phyloP scores from a whole-genome alignment of 2,888 invertebrate species.

The Cerastoderma edule region DNA sequence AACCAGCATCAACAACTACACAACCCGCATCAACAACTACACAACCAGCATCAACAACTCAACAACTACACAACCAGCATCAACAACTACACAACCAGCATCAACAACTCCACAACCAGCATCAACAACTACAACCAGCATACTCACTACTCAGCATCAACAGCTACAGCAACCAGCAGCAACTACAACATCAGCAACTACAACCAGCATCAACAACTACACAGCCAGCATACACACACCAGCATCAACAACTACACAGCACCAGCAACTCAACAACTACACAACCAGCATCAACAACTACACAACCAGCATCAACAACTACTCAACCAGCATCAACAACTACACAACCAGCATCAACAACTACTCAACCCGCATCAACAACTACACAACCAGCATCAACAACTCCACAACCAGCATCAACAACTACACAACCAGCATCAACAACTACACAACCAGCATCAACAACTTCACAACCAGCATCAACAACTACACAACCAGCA shows the following conservation, averaged over 20 bases:
- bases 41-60: not conserved
- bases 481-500: not conserved
- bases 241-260: not conserved
- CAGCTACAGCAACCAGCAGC: not conserved
- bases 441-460: conserved; percentile 1
- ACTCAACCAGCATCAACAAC: not conserved
- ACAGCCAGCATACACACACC: not conserved
- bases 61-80: not conserved
- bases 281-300: not conserved
- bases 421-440: not conserved
- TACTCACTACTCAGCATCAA: not conserved
- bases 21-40: not conserved
- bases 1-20: not conserved
- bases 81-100: not conserved
- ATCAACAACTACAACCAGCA: not conserved
- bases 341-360: conserved; percentile 8
- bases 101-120: conserved; percentile 1
- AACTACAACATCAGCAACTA: conserved; percentile 6
- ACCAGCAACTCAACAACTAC: not conserved
- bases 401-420: not conserved
- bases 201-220: not conserved
- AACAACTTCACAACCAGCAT: not conserved
- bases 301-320: not conserved
- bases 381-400: not conserved
- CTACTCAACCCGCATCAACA: not conserved